Evolutionary conservation across 2,888 invertebrate species (phyloP).

Genomic region (Meloe dianella): DNA sequence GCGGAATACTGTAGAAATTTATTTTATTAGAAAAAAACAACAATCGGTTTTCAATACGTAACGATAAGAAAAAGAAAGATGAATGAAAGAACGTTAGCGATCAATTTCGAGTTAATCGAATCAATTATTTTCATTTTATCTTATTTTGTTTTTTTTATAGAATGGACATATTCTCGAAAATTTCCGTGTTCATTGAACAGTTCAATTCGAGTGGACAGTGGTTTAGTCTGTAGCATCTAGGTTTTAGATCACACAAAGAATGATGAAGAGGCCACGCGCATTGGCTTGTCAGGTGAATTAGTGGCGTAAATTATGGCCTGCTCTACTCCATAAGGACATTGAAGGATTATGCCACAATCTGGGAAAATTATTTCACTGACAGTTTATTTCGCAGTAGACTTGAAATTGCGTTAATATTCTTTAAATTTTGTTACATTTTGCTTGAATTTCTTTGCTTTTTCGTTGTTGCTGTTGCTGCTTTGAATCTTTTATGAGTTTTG

Average conservation of each 20-base stretch:
- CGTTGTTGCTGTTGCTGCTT: background rate
- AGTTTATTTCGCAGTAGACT: conserved; percentile 37
- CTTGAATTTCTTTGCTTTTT: background rate
- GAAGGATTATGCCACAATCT: conserved; percentile 53
- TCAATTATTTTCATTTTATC: background rate
- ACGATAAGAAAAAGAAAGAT: background rate
- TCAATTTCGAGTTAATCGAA: background rate
- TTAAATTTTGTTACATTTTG: background rate
- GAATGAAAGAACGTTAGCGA: no score
- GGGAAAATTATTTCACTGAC: conserved; percentile 54
- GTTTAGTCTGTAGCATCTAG: conserved; percentile 34
- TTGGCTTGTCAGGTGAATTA: conserved; percentile 56
- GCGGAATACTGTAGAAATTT: background rate
- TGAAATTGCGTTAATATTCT: conserved; percentile 24
- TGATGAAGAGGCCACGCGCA: conserved; percentile 46
- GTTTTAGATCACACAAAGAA: conserved; percentile 42
- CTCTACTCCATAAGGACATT: conserved; percentile 48
- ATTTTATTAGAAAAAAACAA: background rate
- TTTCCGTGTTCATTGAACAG: conserved; percentile 26
- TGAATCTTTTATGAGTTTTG: background rate
- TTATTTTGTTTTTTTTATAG: background rate
- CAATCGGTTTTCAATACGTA: background rate
- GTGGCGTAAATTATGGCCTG: conserved; percentile 55
- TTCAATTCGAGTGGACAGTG: conserved; percentile 31
- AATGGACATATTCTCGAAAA: background rate